Percentiles rank a stretch among this genome's conserved stretches.
These are phyloP conservation scores for Trichoplusia ni DNA, from an alignment of 1,140 invertebrate genomes.

Conservation along the genomic window DNA sequence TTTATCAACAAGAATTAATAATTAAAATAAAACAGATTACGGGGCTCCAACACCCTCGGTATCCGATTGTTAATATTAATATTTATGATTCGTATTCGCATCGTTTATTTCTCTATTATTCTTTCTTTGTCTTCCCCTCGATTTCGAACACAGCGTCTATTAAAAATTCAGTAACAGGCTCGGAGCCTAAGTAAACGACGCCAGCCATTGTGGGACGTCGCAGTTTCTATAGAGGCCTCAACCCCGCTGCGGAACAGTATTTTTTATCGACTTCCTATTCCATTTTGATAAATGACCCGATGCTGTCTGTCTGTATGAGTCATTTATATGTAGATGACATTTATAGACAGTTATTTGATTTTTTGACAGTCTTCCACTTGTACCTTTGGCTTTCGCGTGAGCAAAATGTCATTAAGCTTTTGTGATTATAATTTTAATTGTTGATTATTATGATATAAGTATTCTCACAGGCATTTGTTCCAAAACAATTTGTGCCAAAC, in stretches of 20 bases:
- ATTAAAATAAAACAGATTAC: not conserved
- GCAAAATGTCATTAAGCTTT: no score
- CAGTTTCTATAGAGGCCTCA: conserved; percentile 20
- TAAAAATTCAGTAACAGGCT: conserved; percentile 30
- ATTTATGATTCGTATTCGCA: conserved; percentile 7
- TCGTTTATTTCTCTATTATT: conserved; percentile 12
- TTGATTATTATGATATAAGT: no score
- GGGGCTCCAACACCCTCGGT: not conserved
- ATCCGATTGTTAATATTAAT: conserved; percentile 1
- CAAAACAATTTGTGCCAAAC: no score
- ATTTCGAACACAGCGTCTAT: conserved; percentile 32
- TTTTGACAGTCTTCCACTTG: no score
- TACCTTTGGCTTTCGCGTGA: no score
- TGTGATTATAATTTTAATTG: no score
- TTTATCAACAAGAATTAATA: not conserved
- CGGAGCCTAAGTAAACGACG: conserved; percentile 27
- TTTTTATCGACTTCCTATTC: conserved; percentile 32
- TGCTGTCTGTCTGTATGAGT: conserved; percentile 15
- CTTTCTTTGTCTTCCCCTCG: conserved; percentile 19
- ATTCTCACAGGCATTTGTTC: no score
- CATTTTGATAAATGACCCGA: conserved; percentile 33
- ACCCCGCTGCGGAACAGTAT: conserved; percentile 8
- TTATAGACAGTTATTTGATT: not conserved
- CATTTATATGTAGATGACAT: conserved; percentile 4
- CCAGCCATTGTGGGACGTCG: conserved; percentile 20